Evolutionary conservation across 2,888 invertebrate genomes (phyloP).

Genomic region (Xylophagus ater): DNA sequence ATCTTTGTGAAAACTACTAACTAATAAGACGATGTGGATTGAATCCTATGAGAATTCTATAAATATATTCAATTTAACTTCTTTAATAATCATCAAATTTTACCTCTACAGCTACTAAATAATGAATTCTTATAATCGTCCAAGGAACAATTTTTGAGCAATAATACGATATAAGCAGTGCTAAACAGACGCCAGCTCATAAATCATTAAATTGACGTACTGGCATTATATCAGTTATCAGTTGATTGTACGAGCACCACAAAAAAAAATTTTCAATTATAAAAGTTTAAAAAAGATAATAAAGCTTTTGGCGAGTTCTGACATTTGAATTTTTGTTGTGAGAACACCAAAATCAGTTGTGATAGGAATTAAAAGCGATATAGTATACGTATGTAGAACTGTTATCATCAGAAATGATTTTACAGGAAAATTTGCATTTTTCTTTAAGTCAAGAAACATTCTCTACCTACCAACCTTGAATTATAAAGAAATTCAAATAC

Average conservation of each 20-base stretch:
- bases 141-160: conserved; percentile 69
- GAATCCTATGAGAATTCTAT: conserved; percentile 57
- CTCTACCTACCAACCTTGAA: conserved; percentile 21
- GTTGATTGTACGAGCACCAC: no score
- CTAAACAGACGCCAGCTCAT: conserved; percentile 82
- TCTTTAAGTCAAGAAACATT: no score
- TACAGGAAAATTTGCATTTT: no score
- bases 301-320: no score
- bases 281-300: no score
- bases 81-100: no score
- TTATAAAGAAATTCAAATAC: conserved; percentile 43
- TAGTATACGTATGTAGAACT: no score
- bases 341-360: no score
- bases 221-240: conserved; percentile 55
- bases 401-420: no score
- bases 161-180: conserved; percentile 81
- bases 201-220: conserved; percentile 75
- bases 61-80: background rate
- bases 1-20: conserved; percentile 80
- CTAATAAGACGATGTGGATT: conserved; percentile 79
- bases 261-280: no score
- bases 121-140: conserved; percentile 49
- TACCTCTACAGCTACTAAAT: conserved; percentile 37
- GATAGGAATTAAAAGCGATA: no score
- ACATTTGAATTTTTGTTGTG: no score